Percentiles rank a stretch among this genome's conserved stretches.
phyloP scores from a whole-genome alignment of 1,140 invertebrate genomes.

The Augochlora pura region DNA sequence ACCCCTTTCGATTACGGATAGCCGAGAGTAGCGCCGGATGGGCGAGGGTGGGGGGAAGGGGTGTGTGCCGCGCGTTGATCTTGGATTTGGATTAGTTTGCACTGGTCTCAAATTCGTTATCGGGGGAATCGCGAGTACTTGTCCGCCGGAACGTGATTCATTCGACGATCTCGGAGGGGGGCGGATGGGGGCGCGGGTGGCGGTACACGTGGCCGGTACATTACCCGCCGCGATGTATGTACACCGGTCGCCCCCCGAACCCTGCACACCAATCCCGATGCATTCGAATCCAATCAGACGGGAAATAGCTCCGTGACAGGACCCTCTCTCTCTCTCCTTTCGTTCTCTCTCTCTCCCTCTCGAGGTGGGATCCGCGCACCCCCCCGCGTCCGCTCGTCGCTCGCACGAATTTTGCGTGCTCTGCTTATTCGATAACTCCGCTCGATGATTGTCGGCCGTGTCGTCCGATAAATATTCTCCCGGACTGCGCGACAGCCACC shows the following conservation, averaged over 20 bases:
- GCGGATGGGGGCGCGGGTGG: too few species aligned
- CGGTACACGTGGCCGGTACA: constrained; percentile 19
- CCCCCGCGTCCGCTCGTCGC: too few species aligned
- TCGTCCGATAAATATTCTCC: constrained; percentile 2
- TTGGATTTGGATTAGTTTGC: constrained; percentile 49
- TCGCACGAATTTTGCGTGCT: constrained; percentile 48
- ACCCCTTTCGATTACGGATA: constrained; percentile 41
- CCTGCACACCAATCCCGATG: constrained; percentile 15
- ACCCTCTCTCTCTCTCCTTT: constrained; percentile 34
- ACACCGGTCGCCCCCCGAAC: neutral
- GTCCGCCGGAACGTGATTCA: constrained; percentile 43
- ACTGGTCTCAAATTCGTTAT: constrained; percentile 56
- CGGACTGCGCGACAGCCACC: neutral
- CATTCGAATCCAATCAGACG: constrained; percentile 50
- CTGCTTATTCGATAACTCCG: constrained; percentile 28
- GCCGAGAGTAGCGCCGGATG: neutral
- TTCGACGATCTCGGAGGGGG: constrained; percentile 48
- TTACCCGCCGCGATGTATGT: constrained; percentile 21
- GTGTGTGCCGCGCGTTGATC: constrained; percentile 34
- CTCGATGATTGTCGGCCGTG: constrained; percentile 11
- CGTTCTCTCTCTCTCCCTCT: constrained; percentile 10
- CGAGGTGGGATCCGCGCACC: too few species aligned
- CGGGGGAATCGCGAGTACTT: constrained; percentile 40
- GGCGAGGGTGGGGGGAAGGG: neutral
- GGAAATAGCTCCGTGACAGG: constrained; percentile 44